phyloP scores from a whole-genome alignment of 2,113 vertebrate genomes.

The Hippocampus barbouri region DNA sequence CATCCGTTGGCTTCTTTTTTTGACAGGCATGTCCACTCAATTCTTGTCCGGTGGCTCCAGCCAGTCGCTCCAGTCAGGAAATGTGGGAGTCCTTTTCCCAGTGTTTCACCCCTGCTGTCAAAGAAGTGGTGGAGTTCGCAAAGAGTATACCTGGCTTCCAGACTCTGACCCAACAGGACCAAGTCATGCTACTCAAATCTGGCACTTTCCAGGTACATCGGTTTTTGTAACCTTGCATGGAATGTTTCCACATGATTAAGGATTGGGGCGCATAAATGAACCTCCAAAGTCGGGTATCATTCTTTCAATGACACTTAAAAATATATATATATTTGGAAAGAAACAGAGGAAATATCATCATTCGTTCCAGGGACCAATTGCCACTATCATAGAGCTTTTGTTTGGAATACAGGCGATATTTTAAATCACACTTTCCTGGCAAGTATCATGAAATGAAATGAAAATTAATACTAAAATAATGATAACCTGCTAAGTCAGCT shows the following conservation, averaged over 20 bases:
- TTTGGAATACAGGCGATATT: too few relatives aligned
- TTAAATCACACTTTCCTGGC: too few relatives aligned
- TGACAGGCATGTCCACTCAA: constrained; percentile 76
- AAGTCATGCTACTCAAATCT: constrained; percentile 80
- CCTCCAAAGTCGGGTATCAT: not conserved
- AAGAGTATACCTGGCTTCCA: constrained; percentile 80
- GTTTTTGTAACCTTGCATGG: not conserved
- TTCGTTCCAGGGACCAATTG: too few relatives aligned
- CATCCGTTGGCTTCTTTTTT: not conserved
- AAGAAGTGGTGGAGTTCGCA: constrained; percentile 79
- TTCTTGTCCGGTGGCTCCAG: constrained; percentile 69
- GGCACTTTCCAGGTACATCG: constrained; percentile 76
- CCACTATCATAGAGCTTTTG: too few relatives aligned
- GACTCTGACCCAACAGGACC: constrained; percentile 75
- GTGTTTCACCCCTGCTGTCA: constrained; percentile 79
- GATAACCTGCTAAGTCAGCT: too few relatives aligned
- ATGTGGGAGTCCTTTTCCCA: constrained; percentile 81
- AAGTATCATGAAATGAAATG: too few relatives aligned
- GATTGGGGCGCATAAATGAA: not conserved
- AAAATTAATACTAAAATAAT: not conserved
- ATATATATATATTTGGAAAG: not conserved
- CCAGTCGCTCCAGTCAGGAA: constrained; percentile 74
- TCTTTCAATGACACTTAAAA: not conserved
- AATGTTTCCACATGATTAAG: not conserved
- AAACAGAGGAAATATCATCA: not conserved